Conservation (phyloP, 1,140 invertebrate species). For the Magallana ariakensis region DNA sequence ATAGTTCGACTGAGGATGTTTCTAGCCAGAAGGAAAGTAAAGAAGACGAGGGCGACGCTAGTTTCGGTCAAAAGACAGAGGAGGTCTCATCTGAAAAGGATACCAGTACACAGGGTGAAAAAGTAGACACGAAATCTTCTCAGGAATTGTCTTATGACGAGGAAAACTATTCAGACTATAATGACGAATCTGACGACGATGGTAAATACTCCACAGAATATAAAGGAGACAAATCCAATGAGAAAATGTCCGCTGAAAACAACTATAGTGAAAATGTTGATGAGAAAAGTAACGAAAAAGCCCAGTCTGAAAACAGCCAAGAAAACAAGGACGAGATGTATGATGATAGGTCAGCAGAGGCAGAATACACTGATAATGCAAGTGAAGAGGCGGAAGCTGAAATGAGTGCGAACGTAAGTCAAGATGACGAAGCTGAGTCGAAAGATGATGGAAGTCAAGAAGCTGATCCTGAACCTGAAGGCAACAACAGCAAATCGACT, state of each 20-base stretch:
- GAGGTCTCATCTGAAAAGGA: conserved; percentile 12
- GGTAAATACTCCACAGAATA: not conserved
- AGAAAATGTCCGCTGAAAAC: not conserved
- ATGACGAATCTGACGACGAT: conserved; percentile 8
- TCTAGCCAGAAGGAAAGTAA: not conserved
- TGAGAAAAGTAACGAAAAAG: not conserved
- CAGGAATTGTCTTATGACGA: not conserved
- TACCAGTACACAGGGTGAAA: not conserved
- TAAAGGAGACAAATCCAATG: not conserved
- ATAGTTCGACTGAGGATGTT: not conserved
- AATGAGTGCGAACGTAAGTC: not conserved
- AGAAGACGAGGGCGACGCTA: not conserved
- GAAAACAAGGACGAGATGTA: not conserved
- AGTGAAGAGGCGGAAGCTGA: not conserved
- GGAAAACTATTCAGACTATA: not conserved
- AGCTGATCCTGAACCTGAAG: not conserved
- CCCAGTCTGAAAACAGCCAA: not conserved
- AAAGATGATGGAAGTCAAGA: not conserved
- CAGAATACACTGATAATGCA: conserved; percentile 16
- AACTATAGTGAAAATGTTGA: not conserved
- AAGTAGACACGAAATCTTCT: not conserved
- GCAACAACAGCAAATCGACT: conserved; percentile 22
- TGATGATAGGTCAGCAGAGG: not conserved
- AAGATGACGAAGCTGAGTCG: not conserved
- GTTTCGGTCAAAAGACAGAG: not conserved